phyloP scores from a whole-genome alignment of 2,888 invertebrate species.

The Drosophila longiperda region DNA sequence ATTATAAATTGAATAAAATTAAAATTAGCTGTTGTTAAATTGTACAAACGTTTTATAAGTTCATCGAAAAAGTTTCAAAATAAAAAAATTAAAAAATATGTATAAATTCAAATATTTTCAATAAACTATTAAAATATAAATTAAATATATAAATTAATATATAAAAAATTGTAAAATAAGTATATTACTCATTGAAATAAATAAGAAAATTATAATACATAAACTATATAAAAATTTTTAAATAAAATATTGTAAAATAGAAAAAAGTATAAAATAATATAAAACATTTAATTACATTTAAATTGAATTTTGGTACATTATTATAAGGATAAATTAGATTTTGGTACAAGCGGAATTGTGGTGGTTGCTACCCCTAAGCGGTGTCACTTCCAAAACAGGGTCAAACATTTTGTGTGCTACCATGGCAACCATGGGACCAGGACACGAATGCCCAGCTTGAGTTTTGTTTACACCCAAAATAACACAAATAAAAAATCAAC shows the following conservation, averaged over 20 bases:
- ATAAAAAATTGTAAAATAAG: too few relatives aligned
- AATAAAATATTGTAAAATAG: too few relatives aligned
- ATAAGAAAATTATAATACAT: too few relatives aligned
- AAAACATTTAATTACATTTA: neutral
- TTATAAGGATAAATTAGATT: neutral
- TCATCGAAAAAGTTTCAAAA: too few relatives aligned
- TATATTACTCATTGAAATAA: too few relatives aligned
- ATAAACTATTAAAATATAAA: too few relatives aligned
- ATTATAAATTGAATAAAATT: neutral
- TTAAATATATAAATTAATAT: too few relatives aligned
- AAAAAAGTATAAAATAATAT: neutral
- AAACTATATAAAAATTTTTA: too few relatives aligned
- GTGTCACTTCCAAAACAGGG: conserved; percentile 44
- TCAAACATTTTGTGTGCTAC: conserved; percentile 51
- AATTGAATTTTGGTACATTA: neutral
- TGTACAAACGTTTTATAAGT: neutral
- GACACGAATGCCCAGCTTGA: conserved; percentile 21
- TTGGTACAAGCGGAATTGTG: neutral
- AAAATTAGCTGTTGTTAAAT: neutral
- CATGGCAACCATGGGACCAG: conserved; percentile 56
- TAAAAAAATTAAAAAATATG: too few relatives aligned
- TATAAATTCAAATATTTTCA: too few relatives aligned
- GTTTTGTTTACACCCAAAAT: conserved; percentile 56
- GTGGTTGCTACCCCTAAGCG: conserved; percentile 29
- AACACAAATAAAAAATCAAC: conserved; percentile 11